Evolutionary conservation across 2,797 vertebrate species (phyloP).

Genomic region (Pristis pectinata): DNA sequence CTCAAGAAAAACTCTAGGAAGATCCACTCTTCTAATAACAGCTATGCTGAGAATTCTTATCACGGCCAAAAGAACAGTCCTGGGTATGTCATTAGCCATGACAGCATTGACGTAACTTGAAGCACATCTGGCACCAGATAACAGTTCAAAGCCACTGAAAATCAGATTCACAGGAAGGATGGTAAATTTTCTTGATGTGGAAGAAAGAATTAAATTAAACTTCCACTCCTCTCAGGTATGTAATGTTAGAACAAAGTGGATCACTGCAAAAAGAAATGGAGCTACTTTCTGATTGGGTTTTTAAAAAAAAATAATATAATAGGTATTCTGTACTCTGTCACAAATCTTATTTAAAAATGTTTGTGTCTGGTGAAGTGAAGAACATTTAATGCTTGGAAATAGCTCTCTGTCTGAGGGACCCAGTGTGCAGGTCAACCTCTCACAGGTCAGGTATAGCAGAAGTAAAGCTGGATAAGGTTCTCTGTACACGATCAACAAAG

Average conservation of each 20-base stretch:
- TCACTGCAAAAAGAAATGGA: not conserved
- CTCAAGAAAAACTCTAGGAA: not conserved
- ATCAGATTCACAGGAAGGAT: not conserved
- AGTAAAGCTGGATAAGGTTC: not conserved
- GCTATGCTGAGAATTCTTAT: not conserved
- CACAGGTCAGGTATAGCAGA: not conserved
- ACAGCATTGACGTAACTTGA: not conserved
- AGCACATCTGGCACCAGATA: not conserved
- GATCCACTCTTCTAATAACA: not conserved
- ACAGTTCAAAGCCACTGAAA: conserved; percentile 6
- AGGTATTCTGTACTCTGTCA: not conserved
- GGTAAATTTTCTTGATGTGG: conserved; percentile 15
- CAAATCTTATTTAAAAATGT: not conserved
- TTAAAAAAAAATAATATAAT: not conserved
- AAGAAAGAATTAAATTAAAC: conserved; percentile 3
- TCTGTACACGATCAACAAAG: not conserved
- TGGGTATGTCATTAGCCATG: not conserved
- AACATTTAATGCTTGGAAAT: not conserved
- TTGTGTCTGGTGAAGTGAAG: not conserved
- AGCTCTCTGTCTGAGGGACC: not conserved
- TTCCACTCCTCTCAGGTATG: not conserved
- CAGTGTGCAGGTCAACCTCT: not conserved
- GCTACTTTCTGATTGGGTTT: not conserved
- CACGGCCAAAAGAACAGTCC: not conserved
- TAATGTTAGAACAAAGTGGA: not conserved